A percentile compares a stretch with the other conserved stretches of the same genome.
Conservation (phyloP, 2,888 invertebrate genomes). For the Ichneumoninae sp. region DNA sequence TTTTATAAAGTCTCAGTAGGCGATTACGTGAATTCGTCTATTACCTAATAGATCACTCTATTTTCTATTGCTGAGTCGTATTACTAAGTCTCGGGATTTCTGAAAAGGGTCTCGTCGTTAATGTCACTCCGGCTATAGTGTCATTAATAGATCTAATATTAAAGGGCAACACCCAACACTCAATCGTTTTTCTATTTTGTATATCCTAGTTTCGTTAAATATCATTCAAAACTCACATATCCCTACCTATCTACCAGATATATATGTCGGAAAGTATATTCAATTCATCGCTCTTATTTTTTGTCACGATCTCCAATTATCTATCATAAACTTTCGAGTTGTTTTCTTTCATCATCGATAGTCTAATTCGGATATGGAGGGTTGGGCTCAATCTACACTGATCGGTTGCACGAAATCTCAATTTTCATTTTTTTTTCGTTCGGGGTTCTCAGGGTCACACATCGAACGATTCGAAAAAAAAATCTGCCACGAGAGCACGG, state of each 20-base stretch:
- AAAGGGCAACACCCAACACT: constrained; percentile 63
- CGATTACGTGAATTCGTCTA: constrained; percentile 55
- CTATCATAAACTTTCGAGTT: constrained; percentile 1
- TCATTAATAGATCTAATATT: constrained; percentile 57
- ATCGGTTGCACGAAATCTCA: constrained; percentile 50
- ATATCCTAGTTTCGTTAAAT: constrained; percentile 55
- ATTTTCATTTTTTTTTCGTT: constrained; percentile 10
- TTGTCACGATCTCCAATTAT: constrained; percentile 16
- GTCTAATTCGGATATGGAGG: neutral
- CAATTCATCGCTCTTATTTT: constrained; percentile 32
- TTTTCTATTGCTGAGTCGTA: constrained; percentile 43
- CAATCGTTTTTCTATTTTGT: constrained; percentile 46
- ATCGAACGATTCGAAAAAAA: constrained; percentile 46
- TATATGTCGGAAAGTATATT: constrained; percentile 31
- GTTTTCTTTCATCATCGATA: constrained; percentile 8
- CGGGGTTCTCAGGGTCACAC: constrained; percentile 22
- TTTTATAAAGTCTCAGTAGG: constrained; percentile 7
- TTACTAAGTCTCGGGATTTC: constrained; percentile 46
- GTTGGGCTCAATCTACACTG: constrained; percentile 51
- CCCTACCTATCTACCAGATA: constrained; percentile 67
- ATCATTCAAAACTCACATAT: constrained; percentile 74
- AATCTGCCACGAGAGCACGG: constrained; percentile 57
- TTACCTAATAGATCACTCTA: constrained; percentile 64
- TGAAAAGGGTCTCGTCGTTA: constrained; percentile 26
- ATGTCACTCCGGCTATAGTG: constrained; percentile 41